Evolutionary conservation across 2,888 invertebrate genomes (phyloP).

Genomic region (Sarcophaga carnaria): DNA sequence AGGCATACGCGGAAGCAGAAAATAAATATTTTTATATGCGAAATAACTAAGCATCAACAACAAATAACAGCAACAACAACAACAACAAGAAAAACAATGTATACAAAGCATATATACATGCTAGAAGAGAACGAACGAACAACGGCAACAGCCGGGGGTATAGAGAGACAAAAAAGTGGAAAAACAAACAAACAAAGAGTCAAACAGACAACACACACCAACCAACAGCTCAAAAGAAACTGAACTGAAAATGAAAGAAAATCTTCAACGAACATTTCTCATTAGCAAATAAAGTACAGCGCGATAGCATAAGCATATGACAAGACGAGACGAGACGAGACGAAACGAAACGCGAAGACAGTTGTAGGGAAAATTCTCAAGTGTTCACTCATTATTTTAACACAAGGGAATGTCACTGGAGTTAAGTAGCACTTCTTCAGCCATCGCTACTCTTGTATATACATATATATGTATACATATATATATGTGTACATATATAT

Average conservation of each 20-base stretch:
- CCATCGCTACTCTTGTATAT: conserved; percentile 4
- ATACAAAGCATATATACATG: not conserved
- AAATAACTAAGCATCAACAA: conserved; percentile 26
- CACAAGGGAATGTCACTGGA: conserved; percentile 51
- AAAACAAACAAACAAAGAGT: conserved; percentile 11
- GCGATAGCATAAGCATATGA: not conserved
- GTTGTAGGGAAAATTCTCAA: conserved; percentile 50
- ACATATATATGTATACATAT: too few species aligned
- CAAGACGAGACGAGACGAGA: not conserved
- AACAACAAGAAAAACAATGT: conserved; percentile 2
- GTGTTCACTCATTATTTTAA: conserved; percentile 58
- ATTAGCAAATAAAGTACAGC: conserved; percentile 52
- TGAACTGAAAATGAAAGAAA: not conserved
- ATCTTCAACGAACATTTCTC: conserved; percentile 39
- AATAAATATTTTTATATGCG: conserved; percentile 48
- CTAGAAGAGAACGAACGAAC: not conserved
- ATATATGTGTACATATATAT: too few species aligned
- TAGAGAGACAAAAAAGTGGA: not conserved
- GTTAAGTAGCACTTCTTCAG: conserved; percentile 51
- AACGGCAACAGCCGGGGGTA: not conserved
- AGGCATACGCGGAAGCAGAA: conserved; percentile 60
- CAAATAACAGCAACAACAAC: conserved; percentile 2
- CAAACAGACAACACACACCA: too few species aligned
- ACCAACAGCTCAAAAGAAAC: not conserved
- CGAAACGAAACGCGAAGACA: not conserved